phyloP scores from a whole-genome alignment of 2,797 vertebrate species.

The Scyliorhinus canicula region DNA sequence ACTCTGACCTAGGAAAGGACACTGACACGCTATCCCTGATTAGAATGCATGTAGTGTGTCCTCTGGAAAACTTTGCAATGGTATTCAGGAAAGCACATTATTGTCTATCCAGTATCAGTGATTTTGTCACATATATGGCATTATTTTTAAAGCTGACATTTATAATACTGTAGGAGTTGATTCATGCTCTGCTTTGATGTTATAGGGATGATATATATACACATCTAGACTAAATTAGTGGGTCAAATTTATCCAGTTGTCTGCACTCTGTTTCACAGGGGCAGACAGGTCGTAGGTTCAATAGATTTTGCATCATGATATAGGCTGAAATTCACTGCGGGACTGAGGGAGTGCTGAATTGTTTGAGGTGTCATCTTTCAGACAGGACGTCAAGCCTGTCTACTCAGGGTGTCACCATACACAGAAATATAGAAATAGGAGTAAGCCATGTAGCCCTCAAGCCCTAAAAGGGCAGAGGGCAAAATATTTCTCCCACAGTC shows the following conservation, averaged over 20 bases:
- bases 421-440: not conserved
- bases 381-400: not conserved
- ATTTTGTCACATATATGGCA: not conserved
- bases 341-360: not conserved
- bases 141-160: constrained; percentile 10
- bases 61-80: not conserved
- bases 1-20: constrained; percentile 9
- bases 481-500: not conserved
- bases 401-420: not conserved
- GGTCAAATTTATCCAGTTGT: not conserved
- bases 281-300: not conserved
- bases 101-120: not conserved
- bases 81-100: not conserved
- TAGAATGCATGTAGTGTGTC: not conserved
- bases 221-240: not conserved
- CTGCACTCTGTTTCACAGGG: not conserved
- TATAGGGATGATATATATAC: not conserved
- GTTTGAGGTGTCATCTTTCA: not conserved
- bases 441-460: not conserved
- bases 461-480: not conserved
- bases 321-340: not conserved
- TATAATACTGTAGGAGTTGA: not conserved
- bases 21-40: not conserved
- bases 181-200: not conserved
- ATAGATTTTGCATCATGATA: not conserved